phyloP scores from a whole-genome alignment of 23 tunicate genomes.

The Halocynthia aurantium region DNA sequence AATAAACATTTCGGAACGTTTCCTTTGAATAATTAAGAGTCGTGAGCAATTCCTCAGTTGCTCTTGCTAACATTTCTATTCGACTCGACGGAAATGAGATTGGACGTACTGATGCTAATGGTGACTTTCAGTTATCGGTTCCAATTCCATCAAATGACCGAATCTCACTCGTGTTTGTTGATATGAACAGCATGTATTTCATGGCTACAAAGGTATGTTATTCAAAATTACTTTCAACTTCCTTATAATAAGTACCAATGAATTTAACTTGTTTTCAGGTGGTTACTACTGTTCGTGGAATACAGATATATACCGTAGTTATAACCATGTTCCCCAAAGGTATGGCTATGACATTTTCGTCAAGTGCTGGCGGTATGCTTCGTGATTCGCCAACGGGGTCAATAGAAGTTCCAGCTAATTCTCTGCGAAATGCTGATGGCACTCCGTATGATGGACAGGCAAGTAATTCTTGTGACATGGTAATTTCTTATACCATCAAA shows the following conservation, averaged over 20 bases:
- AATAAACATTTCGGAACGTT: no score
- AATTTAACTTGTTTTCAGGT: background rate
- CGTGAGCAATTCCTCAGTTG: no score
- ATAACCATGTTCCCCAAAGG: slow-evolving; percentile 1
- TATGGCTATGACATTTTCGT: background rate
- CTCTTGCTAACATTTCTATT: background rate
- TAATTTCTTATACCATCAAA: no score
- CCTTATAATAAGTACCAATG: background rate
- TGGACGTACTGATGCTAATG: background rate
- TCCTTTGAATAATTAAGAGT: no score
- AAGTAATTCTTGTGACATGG: background rate
- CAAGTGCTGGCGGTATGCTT: background rate
- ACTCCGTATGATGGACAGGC: slow-evolving; percentile 1
- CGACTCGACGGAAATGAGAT: background rate
- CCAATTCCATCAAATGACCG: background rate
- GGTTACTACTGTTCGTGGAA: background rate
- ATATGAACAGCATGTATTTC: background rate
- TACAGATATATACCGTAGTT: background rate
- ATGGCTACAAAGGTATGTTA: background rate
- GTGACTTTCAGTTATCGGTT: background rate
- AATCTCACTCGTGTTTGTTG: background rate
- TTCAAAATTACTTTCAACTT: no score
- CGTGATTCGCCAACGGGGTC: background rate
- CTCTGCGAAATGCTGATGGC: background rate
- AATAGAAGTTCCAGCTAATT: background rate